Conservation (phyloP, 2,797 vertebrate species). For the Heterohyrax brucei region DNA sequence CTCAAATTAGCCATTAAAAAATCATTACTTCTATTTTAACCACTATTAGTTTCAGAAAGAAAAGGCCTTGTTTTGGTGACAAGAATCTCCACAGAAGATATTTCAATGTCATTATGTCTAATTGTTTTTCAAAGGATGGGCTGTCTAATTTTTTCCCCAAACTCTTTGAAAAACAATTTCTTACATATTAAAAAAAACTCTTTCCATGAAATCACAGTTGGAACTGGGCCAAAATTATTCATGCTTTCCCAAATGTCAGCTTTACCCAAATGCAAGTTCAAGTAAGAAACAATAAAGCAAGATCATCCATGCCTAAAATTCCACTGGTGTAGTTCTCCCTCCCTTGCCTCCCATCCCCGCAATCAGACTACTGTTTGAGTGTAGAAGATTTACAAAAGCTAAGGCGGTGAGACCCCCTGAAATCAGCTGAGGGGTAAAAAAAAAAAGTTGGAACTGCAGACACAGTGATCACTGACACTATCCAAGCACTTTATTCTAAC, state of each 20-base stretch:
- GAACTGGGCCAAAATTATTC: neutral
- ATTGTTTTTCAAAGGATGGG: conserved; percentile 58
- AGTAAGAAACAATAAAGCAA: neutral
- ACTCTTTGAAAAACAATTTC: conserved; percentile 42
- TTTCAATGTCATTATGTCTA: conserved; percentile 67
- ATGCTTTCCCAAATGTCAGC: neutral
- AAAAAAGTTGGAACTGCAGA: neutral
- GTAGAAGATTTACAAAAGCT: neutral
- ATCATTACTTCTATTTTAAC: conserved; percentile 68
- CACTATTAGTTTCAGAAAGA: conserved; percentile 72
- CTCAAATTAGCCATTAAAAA: conserved; percentile 78
- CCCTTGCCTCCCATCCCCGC: neutral
- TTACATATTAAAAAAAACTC: conserved; percentile 36
- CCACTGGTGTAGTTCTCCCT: neutral
- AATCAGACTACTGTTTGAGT: neutral
- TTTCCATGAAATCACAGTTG: neutral
- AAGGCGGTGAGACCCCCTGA: neutral
- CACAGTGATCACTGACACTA: neutral
- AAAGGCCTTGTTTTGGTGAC: conserved; percentile 75
- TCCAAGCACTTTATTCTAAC: conserved; percentile 23
- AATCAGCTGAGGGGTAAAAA: neutral
- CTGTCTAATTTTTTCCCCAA: too few species aligned
- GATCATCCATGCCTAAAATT: neutral
- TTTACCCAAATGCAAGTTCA: neutral
- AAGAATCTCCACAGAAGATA: conserved; percentile 76